Conservation (phyloP, 1,140 invertebrate genomes). For the Limonius californicus region DNA sequence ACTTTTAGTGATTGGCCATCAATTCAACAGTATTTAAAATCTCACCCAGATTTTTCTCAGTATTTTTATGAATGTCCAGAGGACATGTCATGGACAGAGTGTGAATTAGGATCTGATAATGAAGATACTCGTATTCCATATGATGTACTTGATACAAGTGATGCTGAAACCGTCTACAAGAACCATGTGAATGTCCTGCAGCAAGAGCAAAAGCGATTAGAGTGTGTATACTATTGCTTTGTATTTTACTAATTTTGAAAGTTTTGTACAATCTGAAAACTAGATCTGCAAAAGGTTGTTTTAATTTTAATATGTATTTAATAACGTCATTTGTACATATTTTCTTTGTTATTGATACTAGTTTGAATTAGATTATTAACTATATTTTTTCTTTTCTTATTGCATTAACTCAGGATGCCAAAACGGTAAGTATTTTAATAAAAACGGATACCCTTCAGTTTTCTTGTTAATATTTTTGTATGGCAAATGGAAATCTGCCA, state of each 20-base stretch:
- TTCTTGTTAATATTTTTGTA: no score
- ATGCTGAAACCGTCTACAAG: constrained; percentile 88
- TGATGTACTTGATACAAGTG: constrained; percentile 83
- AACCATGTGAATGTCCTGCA: constrained; percentile 88
- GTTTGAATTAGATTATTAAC: no score
- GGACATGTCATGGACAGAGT: constrained; percentile 76
- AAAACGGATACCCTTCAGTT: no score
- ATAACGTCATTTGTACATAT: no score
- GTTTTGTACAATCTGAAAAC: no score
- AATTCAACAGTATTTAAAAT: constrained; percentile 76
- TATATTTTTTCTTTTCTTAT: neutral
- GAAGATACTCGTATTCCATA: constrained; percentile 79
- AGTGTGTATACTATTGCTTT: constrained; percentile 74
- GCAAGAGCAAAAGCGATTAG: constrained; percentile 82
- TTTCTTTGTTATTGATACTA: no score
- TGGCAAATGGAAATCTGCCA: no score
- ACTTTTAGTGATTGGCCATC: constrained; percentile 77
- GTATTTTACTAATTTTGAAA: no score
- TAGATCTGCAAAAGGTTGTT: no score
- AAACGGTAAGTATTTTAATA: constrained; percentile 33
- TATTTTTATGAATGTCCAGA: constrained; percentile 85
- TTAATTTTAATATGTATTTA: no score
- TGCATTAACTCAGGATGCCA: constrained; percentile 29
- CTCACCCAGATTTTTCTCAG: constrained; percentile 84
- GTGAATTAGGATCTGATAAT: constrained; percentile 63